phyloP scores from a whole-genome alignment of 2,113 vertebrate genomes.

The Crocuta crocuta region DNA sequence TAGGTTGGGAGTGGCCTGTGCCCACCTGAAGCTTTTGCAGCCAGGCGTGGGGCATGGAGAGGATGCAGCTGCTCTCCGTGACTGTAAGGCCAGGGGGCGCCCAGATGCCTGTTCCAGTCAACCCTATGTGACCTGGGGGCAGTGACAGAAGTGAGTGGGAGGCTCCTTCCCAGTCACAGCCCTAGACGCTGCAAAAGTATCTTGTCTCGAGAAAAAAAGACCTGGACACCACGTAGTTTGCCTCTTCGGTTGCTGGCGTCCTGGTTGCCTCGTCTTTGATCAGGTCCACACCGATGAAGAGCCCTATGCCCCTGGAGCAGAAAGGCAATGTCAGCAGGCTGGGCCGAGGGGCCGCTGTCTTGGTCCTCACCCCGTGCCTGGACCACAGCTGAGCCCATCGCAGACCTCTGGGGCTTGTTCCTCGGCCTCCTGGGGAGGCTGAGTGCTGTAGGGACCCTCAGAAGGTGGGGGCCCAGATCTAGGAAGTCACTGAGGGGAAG shows the following conservation, averaged over 20 bases:
- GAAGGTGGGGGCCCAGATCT: not conserved
- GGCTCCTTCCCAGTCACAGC: not conserved
- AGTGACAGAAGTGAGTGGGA: not conserved
- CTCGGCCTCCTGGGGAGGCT: not conserved
- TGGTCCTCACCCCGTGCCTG: not conserved
- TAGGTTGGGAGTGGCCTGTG: fast-evolving
- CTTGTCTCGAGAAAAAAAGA: constrained; percentile 56
- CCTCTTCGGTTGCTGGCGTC: constrained; percentile 92
- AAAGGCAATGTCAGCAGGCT: not conserved
- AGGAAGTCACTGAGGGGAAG: not conserved
- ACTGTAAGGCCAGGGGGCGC: not conserved
- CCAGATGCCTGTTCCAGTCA: not conserved
- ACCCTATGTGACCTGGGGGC: not conserved
- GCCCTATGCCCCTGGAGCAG: constrained; percentile 90
- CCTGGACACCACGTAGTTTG: constrained; percentile 90
- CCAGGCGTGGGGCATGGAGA: not conserved
- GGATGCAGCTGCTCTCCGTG: fast-evolving
- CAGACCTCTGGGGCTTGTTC: not conserved
- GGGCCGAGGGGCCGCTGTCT: not conserved
- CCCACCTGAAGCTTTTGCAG: not conserved
- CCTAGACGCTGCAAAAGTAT: not conserved
- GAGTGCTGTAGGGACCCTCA: not conserved
- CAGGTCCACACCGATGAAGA: constrained; percentile 95
- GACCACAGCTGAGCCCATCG: not conserved
- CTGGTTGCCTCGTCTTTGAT: constrained; percentile 89